A percentile compares a stretch with the other conserved stretches of the same genome.
phyloP scores from a whole-genome alignment of 2,888 invertebrate species.

The Thymelicus acteon region DNA sequence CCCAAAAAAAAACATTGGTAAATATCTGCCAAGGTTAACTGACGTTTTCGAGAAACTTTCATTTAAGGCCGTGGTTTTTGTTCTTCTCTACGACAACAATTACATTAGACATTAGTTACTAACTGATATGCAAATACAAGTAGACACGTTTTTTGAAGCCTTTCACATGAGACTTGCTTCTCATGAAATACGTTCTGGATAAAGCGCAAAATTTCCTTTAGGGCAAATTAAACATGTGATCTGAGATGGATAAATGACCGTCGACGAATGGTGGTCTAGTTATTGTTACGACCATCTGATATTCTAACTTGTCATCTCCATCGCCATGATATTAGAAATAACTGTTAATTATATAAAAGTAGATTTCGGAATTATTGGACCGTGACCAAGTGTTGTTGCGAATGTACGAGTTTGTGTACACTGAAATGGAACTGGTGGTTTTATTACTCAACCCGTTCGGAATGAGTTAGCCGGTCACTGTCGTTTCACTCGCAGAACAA shows the following conservation, averaged over 20 bases:
- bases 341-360: background rate
- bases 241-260: no score
- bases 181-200: no score
- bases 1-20: background rate
- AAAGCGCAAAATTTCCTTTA: no score
- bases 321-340: background rate
- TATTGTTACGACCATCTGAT: background rate
- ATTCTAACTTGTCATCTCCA: background rate
- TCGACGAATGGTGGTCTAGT: no score
- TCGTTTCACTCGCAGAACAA: background rate
- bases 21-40: background rate
- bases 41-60: background rate
- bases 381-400: background rate
- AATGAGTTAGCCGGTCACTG: background rate
- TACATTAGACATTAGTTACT: no score
- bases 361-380: background rate
- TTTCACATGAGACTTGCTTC: no score
- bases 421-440: constrained; percentile 7
- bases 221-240: no score
- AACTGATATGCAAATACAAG: no score
- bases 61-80: background rate
- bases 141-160: no score
- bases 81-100: no score
- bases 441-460: constrained; percentile 3
- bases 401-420: constrained; percentile 1